Evolutionary conservation across 2,888 invertebrate genomes (phyloP).

Genomic region (Synergus japonicus): DNA sequence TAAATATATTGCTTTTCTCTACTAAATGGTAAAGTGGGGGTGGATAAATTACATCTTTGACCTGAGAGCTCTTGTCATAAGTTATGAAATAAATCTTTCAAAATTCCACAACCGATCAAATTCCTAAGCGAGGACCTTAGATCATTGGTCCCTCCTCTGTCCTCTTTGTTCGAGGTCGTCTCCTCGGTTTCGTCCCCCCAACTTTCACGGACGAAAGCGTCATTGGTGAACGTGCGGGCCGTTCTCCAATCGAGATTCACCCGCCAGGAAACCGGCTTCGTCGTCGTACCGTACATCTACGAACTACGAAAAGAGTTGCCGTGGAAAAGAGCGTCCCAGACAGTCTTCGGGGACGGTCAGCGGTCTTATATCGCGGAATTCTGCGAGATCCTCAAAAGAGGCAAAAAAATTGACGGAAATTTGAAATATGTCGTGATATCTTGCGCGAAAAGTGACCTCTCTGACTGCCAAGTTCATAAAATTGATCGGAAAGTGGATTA

Average conservation of each 20-base stretch:
- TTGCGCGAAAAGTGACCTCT: neutral
- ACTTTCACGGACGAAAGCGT: constrained; percentile 52
- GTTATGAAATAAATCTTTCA: neutral
- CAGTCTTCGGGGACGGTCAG: neutral
- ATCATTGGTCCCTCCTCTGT: constrained; percentile 15
- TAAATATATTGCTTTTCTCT: no score
- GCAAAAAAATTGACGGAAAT: neutral
- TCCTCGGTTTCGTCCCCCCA: constrained; percentile 1
- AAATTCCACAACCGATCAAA: neutral
- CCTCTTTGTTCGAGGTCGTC: constrained; percentile 21
- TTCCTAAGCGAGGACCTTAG: neutral
- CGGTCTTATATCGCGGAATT: neutral
- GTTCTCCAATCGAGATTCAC: constrained; percentile 54
- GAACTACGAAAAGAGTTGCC: constrained; percentile 3
- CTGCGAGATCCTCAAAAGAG: neutral
- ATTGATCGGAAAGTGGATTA: neutral
- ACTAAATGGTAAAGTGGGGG: no score
- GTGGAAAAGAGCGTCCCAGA: constrained; percentile 5
- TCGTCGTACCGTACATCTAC: constrained; percentile 8
- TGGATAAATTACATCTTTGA: no score
- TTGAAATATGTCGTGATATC: neutral
- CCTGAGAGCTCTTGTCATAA: neutral
- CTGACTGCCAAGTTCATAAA: neutral
- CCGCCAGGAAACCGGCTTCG: constrained; percentile 40
- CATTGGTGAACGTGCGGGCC: constrained; percentile 18